These are phyloP conservation scores for Erithacus rubecula DNA, from an alignment of 2,797 vertebrate species.

Conservation along the genomic window DNA sequence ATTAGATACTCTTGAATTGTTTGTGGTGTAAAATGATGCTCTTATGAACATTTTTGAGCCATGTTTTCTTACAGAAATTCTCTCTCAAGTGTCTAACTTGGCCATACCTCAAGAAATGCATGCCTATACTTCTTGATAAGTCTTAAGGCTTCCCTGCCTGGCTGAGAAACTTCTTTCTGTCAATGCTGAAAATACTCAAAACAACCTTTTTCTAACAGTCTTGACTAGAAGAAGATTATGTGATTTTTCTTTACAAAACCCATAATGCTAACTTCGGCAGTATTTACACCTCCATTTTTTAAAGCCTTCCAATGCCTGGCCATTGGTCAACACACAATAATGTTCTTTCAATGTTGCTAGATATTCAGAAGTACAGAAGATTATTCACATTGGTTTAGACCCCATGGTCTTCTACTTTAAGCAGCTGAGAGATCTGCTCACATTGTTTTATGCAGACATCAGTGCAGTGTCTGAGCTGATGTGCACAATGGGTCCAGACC, in stretches of 20 bases:
- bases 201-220: not conserved
- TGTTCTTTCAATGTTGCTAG: not conserved
- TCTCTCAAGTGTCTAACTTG: not conserved
- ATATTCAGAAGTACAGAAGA: not conserved
- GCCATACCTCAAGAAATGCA: not conserved
- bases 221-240: not conserved
- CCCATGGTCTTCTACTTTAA: not conserved
- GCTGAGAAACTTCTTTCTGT: not conserved
- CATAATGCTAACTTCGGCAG: not conserved
- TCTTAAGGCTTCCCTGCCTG: not conserved
- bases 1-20: not conserved
- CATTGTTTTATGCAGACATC: accelerated
- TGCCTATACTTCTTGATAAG: not conserved
- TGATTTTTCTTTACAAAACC: not conserved
- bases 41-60: too few relatives aligned
- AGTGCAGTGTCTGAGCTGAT: not conserved
- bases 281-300: not conserved
- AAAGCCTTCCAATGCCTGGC: not conserved
- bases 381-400: not conserved
- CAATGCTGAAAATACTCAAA: not conserved
- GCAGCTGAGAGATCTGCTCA: not conserved
- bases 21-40: not conserved
- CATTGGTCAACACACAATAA: not conserved
- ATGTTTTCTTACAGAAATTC: not conserved
- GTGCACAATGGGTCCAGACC: not conserved